Evolutionary conservation across 2,888 invertebrate species (phyloP).

Genomic region (Caenorhabditis panamensis): DNA sequence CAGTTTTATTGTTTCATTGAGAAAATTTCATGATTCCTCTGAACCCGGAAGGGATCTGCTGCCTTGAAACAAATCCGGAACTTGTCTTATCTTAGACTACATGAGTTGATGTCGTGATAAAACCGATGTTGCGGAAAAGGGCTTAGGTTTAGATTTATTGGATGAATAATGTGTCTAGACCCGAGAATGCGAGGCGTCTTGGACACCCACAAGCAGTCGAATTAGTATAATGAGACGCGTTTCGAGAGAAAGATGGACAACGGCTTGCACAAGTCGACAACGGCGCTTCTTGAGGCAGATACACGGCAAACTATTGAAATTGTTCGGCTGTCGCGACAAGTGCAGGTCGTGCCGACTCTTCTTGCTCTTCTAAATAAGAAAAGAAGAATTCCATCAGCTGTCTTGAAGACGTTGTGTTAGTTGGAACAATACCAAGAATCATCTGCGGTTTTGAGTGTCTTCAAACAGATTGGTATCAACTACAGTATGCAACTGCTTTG

Average conservation of each 20-base stretch:
- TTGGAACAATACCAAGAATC: too few species aligned
- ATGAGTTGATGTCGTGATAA: not conserved
- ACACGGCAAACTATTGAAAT: constrained; percentile 22
- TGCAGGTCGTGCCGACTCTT: not conserved
- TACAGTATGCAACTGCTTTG: too few species aligned
- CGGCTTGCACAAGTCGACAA: constrained; percentile 31
- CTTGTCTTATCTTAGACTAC: not conserved
- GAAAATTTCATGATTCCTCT: too few species aligned
- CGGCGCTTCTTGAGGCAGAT: constrained; percentile 16
- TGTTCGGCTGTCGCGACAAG: not conserved
- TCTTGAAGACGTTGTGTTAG: too few species aligned
- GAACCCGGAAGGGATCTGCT: too few species aligned
- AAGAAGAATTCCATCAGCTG: not conserved
- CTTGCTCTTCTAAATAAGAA: not conserved
- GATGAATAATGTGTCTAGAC: constrained; percentile 26
- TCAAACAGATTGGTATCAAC: too few species aligned
- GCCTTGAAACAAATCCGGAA: too few species aligned
- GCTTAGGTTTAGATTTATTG: constrained; percentile 19
- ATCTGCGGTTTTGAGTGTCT: too few species aligned
- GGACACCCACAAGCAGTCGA: constrained; percentile 39
- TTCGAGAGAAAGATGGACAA: constrained; percentile 40
- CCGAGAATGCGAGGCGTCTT: constrained; percentile 16
- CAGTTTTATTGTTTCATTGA: too few species aligned
- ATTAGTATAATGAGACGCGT: constrained; percentile 60
- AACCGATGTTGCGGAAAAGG: constrained; percentile 4